Percentiles rank a stretch among this genome's conserved stretches.
Conservation (phyloP, 2,797 vertebrate genomes). For the Intellagama lesueurii region DNA sequence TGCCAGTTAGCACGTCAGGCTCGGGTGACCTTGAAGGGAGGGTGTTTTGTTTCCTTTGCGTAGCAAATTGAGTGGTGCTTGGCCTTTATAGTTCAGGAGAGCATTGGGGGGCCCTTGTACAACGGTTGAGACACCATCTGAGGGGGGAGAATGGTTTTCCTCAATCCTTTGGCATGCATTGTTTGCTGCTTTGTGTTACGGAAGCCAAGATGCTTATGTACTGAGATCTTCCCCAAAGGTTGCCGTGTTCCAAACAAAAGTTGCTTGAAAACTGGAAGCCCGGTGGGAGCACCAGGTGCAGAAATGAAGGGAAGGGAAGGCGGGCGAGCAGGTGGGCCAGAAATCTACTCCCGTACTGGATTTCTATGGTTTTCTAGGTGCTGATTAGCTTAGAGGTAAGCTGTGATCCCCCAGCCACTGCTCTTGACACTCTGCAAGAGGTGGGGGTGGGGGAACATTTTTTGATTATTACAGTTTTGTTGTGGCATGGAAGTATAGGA, state of each 20-base stretch:
- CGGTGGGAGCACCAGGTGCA: no score
- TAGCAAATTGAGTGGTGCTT: slow-evolving; percentile 59
- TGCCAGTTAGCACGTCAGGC: slow-evolving; percentile 58
- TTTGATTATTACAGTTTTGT: no score
- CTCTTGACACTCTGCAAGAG: no score
- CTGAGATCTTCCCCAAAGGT: neutral
- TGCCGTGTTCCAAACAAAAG: neutral
- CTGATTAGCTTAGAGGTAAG: no score
- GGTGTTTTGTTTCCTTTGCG: slow-evolving; percentile 58
- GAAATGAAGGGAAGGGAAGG: no score
- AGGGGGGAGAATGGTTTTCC: neutral
- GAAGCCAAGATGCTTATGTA: neutral
- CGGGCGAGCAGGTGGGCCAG: no score
- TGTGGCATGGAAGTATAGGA: no score
- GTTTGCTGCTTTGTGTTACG: neutral
- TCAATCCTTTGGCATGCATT: neutral
- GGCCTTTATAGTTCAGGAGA: slow-evolving; percentile 19
- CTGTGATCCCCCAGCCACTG: no score
- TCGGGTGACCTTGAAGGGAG: slow-evolving; percentile 53
- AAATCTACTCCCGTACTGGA: no score
- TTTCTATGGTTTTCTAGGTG: no score
- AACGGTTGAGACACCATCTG: slow-evolving; percentile 17
- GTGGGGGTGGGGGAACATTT: no score
- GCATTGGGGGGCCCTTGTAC: slow-evolving; percentile 9
- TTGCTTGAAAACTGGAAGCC: no score